Evolutionary conservation across 1,140 invertebrate species (phyloP).

Genomic region (Saccostrea echinata): DNA sequence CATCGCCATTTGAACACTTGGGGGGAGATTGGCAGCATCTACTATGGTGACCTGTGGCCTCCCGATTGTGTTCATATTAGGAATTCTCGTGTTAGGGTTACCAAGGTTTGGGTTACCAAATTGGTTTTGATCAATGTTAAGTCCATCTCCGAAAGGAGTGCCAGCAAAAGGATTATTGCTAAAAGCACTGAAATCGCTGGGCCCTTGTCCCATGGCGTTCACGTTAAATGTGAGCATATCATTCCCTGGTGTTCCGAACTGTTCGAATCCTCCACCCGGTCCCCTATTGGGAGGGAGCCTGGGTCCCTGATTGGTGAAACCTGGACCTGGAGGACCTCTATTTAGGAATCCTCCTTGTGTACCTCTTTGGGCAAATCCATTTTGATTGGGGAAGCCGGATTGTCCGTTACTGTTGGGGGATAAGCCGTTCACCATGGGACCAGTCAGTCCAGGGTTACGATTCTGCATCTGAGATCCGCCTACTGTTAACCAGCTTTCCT

Average conservation of each 20-base stretch:
- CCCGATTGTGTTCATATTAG: background rate
- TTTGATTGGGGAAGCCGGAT: background rate
- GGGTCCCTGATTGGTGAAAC: slow-evolving; percentile 2
- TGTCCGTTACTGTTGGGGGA: background rate
- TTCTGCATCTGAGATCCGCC: slow-evolving; percentile 37
- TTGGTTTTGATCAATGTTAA: background rate
- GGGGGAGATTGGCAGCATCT: background rate
- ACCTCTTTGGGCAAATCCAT: background rate
- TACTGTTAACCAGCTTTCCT: slow-evolving; percentile 39
- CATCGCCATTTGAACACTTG: slow-evolving; percentile 19
- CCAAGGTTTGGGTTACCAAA: background rate
- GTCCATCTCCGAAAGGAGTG: slow-evolving; percentile 25
- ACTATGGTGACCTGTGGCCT: background rate
- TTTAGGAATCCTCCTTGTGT: background rate
- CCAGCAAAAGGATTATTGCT: slow-evolving; percentile 9
- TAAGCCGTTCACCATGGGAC: background rate
- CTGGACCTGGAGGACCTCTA: background rate
- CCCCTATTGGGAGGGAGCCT: background rate
- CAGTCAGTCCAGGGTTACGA: background rate
- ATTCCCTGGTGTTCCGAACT: slow-evolving; percentile 23
- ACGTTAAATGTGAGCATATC: slow-evolving; percentile 31
- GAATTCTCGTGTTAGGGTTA: background rate
- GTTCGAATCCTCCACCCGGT: background rate
- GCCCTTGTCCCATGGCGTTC: slow-evolving; percentile 19
- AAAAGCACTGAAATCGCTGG: slow-evolving; percentile 26